Evolutionary conservation across 2,113 vertebrate species (phyloP), one percentile per base, ranked within the genome.

Genomic region (Neogobius melanostomus): DNA sequence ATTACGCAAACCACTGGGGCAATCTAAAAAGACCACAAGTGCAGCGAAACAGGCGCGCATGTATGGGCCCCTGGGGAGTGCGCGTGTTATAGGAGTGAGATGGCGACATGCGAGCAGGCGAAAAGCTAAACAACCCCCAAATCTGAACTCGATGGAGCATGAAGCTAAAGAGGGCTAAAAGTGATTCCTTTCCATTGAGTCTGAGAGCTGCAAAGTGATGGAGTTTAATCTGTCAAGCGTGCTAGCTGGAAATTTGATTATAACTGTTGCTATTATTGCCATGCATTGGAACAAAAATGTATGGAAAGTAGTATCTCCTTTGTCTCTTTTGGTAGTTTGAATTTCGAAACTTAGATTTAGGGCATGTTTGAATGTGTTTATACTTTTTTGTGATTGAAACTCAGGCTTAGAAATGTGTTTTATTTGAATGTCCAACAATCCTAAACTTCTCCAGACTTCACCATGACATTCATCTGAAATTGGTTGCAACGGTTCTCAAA

Each of bases 1-100:
- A 76, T 72, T 46, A 72, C 11, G 14, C 15, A 5, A 44, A 36
- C 56, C 61, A 46, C 71, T 57, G 53, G 15, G 77, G 60, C 65
- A 71, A 51, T 46, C 28, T 47, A 7, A 48, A 44, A 6, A 57
- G 56, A 74, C 14, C 9, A 70, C 12, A 49, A 79, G 46, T 48
- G 65, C 61, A 45, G 16, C 63, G 52, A 49, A 4, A 50, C 56
- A 11, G 64, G 65, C 48, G 66, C 42, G 7, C 28, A 43, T 17
- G 54, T 70, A 7, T 47, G 77, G n/a, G 56, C 68, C 69, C 28
- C 15, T 4, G 21, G 15, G 46, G 77, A 52, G 11, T 48, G 11
- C 50, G 52, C 36, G 7, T 16, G 12, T 36, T 44, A 68, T 2
- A 5, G 12, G 43, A 4, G n/a, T 44, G 14, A 21, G 8, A 7